phyloP scores from a whole-genome alignment of 2,797 vertebrate species.

The Graptemys geographica region DNA sequence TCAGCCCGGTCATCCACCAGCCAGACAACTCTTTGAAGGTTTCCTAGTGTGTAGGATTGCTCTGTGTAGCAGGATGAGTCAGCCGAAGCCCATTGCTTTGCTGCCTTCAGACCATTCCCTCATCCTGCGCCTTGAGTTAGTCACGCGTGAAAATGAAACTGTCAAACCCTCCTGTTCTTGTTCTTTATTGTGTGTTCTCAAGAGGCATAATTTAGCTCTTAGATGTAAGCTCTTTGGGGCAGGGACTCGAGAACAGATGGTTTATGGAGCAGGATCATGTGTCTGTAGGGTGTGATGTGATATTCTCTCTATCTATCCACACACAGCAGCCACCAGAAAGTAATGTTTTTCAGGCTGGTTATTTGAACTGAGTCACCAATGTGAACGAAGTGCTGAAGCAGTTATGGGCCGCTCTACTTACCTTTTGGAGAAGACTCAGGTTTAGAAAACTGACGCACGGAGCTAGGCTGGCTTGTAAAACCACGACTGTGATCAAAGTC shows the following conservation, averaged over 20 bases:
- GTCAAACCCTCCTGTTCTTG: rapidly evolving
- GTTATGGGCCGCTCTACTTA: constrained; percentile 24
- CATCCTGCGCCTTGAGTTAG: constrained; percentile 33
- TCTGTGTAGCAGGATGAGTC: constrained; percentile 7
- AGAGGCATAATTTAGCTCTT: not conserved
- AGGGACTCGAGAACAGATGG: not conserved
- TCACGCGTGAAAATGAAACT: constrained; percentile 46
- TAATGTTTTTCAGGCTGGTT: not conserved
- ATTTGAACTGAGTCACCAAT: not conserved
- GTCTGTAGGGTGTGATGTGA: not conserved
- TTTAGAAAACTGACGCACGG: constrained; percentile 70
- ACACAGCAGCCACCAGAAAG: not conserved
- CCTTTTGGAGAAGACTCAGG: constrained; percentile 82
- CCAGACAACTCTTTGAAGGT: not conserved
- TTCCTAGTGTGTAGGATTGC: constrained; percentile 12
- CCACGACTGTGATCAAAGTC: constrained; percentile 57
- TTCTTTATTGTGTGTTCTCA: not conserved
- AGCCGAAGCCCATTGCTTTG: constrained; percentile 29
- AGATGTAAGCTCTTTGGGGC: not conserved
- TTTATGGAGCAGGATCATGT: not conserved
- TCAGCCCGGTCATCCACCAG: rapidly evolving
- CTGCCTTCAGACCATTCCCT: constrained; percentile 14
- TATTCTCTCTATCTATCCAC: not conserved
- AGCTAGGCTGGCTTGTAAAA: constrained; percentile 73
- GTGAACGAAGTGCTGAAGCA: not conserved